Percentiles rank a stretch among this genome's conserved stretches.
phyloP scores from a whole-genome alignment of 2,113 vertebrate species.

The Sula dactylatra region DNA sequence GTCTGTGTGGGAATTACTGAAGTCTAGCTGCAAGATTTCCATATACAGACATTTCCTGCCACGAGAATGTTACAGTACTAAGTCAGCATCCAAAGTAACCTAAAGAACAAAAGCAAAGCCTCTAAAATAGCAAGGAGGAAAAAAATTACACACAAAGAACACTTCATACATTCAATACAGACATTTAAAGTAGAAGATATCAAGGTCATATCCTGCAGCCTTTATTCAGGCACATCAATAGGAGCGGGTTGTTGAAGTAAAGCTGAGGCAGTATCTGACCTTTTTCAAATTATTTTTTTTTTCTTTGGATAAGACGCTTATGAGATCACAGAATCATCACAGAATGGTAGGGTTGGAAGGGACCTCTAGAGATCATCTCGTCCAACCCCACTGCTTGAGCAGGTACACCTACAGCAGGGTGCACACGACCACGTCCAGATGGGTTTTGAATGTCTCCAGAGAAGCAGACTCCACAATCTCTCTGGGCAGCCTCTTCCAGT shows the following conservation, averaged over 20 bases:
- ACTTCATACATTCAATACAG: slow-evolving; percentile 52
- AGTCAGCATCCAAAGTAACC: slow-evolving; percentile 44
- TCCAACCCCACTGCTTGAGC: no score
- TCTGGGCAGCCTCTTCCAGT: no score
- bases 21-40: slow-evolving; percentile 66
- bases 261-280: slow-evolving; percentile 25
- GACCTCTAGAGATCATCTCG: no score
- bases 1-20: slow-evolving; percentile 67
- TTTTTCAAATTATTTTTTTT: background rate
- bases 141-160: slow-evolving; percentile 18
- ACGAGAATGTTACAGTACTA: background rate
- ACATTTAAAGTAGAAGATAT: slow-evolving; percentile 36
- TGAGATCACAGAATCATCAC: background rate
- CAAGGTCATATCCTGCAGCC: background rate
- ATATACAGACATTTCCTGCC: slow-evolving; percentile 53
- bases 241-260: background rate
- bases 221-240: slow-evolving; percentile 39
- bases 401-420: no score
- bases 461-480: no score
- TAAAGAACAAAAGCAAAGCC: slow-evolving; percentile 46
- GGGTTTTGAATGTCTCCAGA: no score
- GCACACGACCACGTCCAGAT: no score
- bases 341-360: no score
- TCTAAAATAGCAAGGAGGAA: slow-evolving; percentile 30
- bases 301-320: background rate